A percentile compares a stretch with the other conserved stretches of the same genome.
These are phyloP conservation scores for Iselma pallidipennis DNA, from an alignment of 2,888 invertebrate species.

Conservation along the genomic window DNA sequence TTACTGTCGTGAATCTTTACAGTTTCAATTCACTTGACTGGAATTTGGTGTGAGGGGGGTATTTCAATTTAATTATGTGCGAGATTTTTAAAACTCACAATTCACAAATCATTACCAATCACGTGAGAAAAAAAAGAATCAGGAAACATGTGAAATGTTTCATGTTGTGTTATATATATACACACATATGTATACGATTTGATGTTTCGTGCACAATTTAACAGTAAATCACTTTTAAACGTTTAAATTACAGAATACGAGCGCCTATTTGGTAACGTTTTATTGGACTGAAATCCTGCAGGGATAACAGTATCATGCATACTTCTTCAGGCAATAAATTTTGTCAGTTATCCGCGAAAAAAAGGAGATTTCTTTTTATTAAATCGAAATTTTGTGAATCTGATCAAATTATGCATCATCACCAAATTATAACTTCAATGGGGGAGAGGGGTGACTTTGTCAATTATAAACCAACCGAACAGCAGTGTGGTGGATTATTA, in stretches of 20 bases:
- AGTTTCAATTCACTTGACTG: background rate
- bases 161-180: too few species aligned
- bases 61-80: background rate
- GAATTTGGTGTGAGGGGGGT: too few species aligned
- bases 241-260: conserved; percentile 17
- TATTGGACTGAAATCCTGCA: conserved; percentile 17
- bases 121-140: too few species aligned
- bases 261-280: conserved; percentile 13
- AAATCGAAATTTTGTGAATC: too few species aligned
- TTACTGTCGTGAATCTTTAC: background rate
- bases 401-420: too few species aligned
- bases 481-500: background rate
- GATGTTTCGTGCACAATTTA: conserved; percentile 16
- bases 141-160: too few species aligned
- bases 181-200: background rate
- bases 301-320: conserved; percentile 13
- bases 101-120: too few species aligned
- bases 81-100: too few species aligned
- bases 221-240: conserved; percentile 21
- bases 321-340: conserved; percentile 12
- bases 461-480: background rate
- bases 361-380: background rate
- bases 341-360: background rate
- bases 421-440: too few species aligned
- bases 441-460: background rate